Base-by-base conservation (phyloP, 2,797 vertebrate species). In the Siniperca scherzeri region DNA sequence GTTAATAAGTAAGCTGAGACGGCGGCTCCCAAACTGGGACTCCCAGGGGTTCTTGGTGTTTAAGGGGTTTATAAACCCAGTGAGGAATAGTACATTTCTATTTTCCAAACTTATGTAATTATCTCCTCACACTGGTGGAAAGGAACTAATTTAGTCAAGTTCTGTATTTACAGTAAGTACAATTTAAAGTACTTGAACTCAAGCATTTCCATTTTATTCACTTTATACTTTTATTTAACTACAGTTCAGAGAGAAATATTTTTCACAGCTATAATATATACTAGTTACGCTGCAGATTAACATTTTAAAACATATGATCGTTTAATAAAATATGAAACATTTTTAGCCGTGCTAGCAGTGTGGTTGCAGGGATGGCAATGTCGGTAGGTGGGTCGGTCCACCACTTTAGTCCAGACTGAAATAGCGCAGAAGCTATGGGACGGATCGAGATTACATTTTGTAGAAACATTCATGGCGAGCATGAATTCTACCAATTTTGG, bases 1-100 rank as follows among this genome's bases (percentile, higher is more conserved):
- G 52, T 69, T 80, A 62, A 80, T 82, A 36, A 25, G 57, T 46
- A 21, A 55, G n/a, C 42, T 76, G 71, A 59, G 80, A 55, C 70
- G 48, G 80, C 5, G 72, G 60, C 62, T 74, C 52, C 55, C 66
- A 2, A 70, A 1, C 22, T 50, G 73, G 59, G 42, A 62, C 65
- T 72, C 53, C 13, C 33, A 25, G 17, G 48, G 40, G 12, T 48
- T 50, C 27, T 38, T 74, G 53, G 27, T 60, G 67, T 78, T 75
- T 40, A 3, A 50, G 17, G 25, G 55, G 16, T 80, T 82, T 52
- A 70, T 56, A 6, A 8, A 59, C 46, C n/a, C 53, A 73, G 46
- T 52, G 38, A 66, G 10, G 2, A 70, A 71, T 9, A 30, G 2
- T 62, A 70, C 0, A 48, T 33, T 40, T 69, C 36, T 64, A 46